A percentile compares a stretch with the other conserved stretches of the same genome.
Conservation (phyloP, 2,888 invertebrate genomes). For the Junonia oenone region DNA sequence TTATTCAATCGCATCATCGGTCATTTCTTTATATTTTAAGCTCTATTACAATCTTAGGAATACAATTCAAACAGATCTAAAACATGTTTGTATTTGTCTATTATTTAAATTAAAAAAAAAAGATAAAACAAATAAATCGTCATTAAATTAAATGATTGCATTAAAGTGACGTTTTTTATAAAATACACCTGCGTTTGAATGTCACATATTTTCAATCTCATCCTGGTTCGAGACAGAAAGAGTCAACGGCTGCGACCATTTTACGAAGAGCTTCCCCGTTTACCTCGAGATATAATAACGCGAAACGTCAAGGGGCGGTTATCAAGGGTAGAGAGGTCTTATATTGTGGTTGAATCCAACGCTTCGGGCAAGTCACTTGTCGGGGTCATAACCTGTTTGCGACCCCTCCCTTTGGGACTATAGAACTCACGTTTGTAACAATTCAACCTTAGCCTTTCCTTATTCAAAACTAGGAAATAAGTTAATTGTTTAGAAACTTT, state of each 20-base stretch:
- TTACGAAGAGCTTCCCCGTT: slow-evolving; percentile 39
- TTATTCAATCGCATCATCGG: too few relatives aligned
- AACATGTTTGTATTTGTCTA: not conserved
- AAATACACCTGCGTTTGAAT: slow-evolving; percentile 35
- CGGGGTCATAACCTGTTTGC: slow-evolving; percentile 79
- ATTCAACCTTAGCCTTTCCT: slow-evolving; percentile 43
- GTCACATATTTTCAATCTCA: slow-evolving; percentile 64
- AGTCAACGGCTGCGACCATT: slow-evolving; percentile 49
- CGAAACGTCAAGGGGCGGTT: slow-evolving; percentile 36
- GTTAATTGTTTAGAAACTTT: slow-evolving; percentile 13
- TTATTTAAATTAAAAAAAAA: not conserved
- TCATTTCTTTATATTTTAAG: slow-evolving; percentile 1
- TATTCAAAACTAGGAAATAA: slow-evolving; percentile 21
- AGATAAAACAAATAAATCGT: not conserved
- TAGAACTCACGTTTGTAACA: slow-evolving; percentile 62
- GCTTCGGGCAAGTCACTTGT: slow-evolving; percentile 75
- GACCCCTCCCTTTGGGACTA: slow-evolving; percentile 73
- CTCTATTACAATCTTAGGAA: not conserved
- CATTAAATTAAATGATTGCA: not conserved
- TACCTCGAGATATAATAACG: slow-evolving; percentile 29
- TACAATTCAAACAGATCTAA: not conserved
- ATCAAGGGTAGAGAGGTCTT: slow-evolving; percentile 47
- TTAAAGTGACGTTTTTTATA: slow-evolving; percentile 12
- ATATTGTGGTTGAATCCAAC: slow-evolving; percentile 52
- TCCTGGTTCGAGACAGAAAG: slow-evolving; percentile 69